Evolutionary conservation across 2,797 vertebrate genomes (phyloP).

Genomic region (Sardinella longiceps): DNA sequence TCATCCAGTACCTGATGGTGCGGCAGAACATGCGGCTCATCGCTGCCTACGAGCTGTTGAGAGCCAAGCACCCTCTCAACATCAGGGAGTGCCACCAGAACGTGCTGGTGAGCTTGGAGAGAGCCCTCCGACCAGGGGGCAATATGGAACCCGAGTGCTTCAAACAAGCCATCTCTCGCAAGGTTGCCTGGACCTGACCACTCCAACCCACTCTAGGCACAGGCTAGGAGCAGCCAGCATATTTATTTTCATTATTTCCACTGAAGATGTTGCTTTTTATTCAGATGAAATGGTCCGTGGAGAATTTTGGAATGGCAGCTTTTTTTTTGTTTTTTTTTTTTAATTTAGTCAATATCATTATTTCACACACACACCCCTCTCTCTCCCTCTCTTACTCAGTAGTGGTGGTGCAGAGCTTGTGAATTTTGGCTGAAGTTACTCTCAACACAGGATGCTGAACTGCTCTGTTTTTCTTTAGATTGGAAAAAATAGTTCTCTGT

Average conservation of each 20-base stretch:
- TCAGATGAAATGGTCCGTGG: constrained; percentile 35
- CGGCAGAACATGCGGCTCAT: constrained; percentile 83
- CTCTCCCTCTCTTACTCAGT: background rate
- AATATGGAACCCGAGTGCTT: constrained; percentile 72
- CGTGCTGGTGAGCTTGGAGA: constrained; percentile 79
- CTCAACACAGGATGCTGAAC: constrained; percentile 32
- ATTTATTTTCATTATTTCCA: constrained; percentile 8
- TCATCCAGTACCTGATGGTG: constrained; percentile 86
- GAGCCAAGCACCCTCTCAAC: constrained; percentile 78
- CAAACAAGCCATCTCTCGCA: constrained; percentile 82
- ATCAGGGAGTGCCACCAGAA: constrained; percentile 80
- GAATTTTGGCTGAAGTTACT: constrained; percentile 48
- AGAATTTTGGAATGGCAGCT: constrained; percentile 45
- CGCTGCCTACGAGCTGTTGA: constrained; percentile 79
- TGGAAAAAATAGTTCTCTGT: constrained; percentile 43
- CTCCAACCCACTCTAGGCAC: background rate
- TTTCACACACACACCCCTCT: constrained; percentile 25
- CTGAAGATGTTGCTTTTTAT: constrained; percentile 38
- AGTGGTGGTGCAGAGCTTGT: constrained; percentile 44
- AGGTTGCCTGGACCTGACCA: constrained; percentile 80
- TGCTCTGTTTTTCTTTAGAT: constrained; percentile 32
- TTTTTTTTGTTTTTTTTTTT: constrained; percentile 36
- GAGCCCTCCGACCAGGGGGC: constrained; percentile 71
- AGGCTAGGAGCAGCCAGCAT: background rate
- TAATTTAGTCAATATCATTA: constrained; percentile 44